These are phyloP conservation scores for Mesaphorura yosii DNA, from an alignment of 1,140 invertebrate species.

Conservation along the genomic window DNA sequence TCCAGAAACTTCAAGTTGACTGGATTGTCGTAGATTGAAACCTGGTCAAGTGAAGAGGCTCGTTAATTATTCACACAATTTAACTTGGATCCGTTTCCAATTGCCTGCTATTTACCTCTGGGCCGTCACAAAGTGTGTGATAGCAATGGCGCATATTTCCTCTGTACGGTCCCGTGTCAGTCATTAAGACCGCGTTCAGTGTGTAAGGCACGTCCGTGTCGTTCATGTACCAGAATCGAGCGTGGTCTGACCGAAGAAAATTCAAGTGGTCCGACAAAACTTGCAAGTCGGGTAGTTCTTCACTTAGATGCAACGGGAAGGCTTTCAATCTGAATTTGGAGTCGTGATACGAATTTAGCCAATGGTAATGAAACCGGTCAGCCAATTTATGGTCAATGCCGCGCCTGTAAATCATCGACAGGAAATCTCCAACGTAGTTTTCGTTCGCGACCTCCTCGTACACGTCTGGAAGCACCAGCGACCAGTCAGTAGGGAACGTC, in stretches of 20 bases:
- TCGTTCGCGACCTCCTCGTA: conserved; percentile 31
- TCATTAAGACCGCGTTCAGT: conserved; percentile 37
- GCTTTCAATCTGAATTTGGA: conserved; percentile 25
- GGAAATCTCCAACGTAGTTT: conserved; percentile 37
- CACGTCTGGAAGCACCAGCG: conserved; percentile 31
- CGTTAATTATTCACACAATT: neutral
- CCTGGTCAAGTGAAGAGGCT: conserved; percentile 1
- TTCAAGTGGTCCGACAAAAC: conserved; percentile 31
- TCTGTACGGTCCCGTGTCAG: conserved; percentile 40
- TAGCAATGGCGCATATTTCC: conserved; percentile 39
- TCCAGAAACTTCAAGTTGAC: conserved; percentile 24
- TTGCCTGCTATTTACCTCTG: conserved; percentile 16
- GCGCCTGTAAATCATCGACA: conserved; percentile 35
- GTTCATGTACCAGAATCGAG: conserved; percentile 34
- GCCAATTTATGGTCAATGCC: conserved; percentile 33
- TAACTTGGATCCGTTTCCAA: neutral
- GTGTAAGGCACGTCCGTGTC: conserved; percentile 28
- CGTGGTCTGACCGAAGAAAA: conserved; percentile 33
- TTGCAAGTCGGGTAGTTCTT: conserved; percentile 29
- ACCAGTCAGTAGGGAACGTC: conserved; percentile 33
- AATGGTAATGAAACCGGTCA: conserved; percentile 28
- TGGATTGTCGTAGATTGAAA: conserved; percentile 22
- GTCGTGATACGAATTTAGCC: conserved; percentile 23
- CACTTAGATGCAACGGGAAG: conserved; percentile 28
- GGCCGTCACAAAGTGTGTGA: conserved; percentile 36